These are phyloP conservation scores for Buathra laborator DNA, from an alignment of 2,888 invertebrate genomes.

Conservation along the genomic window DNA sequence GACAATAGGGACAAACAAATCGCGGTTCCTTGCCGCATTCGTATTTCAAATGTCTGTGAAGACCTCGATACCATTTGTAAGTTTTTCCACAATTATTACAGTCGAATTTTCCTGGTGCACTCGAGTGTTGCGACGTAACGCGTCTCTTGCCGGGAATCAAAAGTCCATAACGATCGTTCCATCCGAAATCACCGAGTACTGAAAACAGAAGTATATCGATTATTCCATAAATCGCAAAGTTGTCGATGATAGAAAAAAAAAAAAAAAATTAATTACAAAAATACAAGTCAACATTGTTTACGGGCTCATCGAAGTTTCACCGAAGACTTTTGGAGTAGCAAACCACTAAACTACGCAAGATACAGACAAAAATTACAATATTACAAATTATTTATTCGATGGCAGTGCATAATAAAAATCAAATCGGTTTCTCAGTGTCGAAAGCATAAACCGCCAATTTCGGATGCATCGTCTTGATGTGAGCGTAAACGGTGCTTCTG, in stretches of 20 bases:
- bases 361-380: not conserved
- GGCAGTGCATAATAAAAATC: not conserved
- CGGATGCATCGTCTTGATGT: constrained; percentile 75
- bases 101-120: constrained; percentile 74
- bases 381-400: not conserved
- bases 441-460: constrained; percentile 74
- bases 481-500: constrained; percentile 53
- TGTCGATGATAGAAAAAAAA: not conserved
- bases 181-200: constrained; percentile 68
- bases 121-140: not conserved
- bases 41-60: constrained; percentile 85
- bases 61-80: constrained; percentile 83
- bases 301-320: not conserved
- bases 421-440: constrained; percentile 74
- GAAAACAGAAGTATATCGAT: constrained; percentile 22
- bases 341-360: constrained; percentile 3
- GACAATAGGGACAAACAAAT: constrained; percentile 85
- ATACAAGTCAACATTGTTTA: not conserved
- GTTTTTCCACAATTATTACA: constrained; percentile 76
- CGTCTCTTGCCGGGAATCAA: constrained; percentile 13
- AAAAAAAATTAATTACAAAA: not conserved
- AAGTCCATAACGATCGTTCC: constrained; percentile 33
- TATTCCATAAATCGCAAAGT: not conserved
- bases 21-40: constrained; percentile 85
- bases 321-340: not conserved